phyloP scores from a whole-genome alignment of 2,888 invertebrate species.

The Anthophora plumipes region DNA sequence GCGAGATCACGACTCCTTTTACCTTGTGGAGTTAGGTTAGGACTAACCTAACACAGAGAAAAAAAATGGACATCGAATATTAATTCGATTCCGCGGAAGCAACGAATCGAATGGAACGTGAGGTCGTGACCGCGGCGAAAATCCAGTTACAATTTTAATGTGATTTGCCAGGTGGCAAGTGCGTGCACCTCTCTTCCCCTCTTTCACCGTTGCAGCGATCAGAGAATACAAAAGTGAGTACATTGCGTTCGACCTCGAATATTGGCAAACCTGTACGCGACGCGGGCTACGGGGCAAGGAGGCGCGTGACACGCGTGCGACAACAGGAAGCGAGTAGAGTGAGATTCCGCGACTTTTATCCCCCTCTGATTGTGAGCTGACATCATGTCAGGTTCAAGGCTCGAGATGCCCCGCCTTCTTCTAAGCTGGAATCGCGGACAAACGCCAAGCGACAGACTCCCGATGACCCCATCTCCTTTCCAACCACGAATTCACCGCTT shows the following conservation, averaged over 20 bases:
- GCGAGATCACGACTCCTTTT: no score
- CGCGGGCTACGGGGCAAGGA: not conserved
- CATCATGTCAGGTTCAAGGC: conserved; percentile 53
- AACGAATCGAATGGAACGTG: conserved; percentile 41
- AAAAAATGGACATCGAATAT: conserved; percentile 32
- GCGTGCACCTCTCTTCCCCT: conserved; percentile 23
- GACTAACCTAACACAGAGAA: not conserved
- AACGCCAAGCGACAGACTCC: not conserved
- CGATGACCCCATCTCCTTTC: conserved; percentile 2
- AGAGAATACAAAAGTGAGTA: conserved; percentile 48
- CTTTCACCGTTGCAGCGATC: conserved; percentile 31
- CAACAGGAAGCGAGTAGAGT: conserved; percentile 6
- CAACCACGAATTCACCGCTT: not conserved
- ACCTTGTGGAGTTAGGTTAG: no score
- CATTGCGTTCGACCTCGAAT: conserved; percentile 22
- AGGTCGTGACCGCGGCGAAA: conserved; percentile 26
- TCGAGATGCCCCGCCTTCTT: conserved; percentile 29
- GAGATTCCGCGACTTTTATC: conserved; percentile 31
- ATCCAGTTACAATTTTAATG: conserved; percentile 63
- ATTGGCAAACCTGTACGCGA: conserved; percentile 39
- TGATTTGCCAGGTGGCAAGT: conserved; percentile 45
- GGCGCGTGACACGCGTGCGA: conserved; percentile 9
- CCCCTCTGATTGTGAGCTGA: conserved; percentile 4
- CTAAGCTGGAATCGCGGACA: conserved; percentile 45
- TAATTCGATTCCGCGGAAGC: conserved; percentile 48